These are phyloP conservation scores for Sitodiplosis mosellana DNA, from an alignment of 1,140 invertebrate genomes.

Conservation along the genomic window DNA sequence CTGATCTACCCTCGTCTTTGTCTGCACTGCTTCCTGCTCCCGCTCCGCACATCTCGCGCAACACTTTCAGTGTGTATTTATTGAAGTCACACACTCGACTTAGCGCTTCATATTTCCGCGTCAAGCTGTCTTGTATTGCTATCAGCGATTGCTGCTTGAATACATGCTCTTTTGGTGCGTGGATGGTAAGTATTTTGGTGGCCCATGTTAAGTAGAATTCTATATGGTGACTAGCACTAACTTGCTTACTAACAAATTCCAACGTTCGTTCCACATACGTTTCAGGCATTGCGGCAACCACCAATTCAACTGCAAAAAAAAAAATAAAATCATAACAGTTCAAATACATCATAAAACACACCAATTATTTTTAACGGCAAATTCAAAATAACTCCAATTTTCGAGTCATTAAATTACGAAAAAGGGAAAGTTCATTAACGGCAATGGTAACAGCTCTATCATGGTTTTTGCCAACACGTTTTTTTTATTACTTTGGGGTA, in stretches of 20 bases:
- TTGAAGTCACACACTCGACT: slow-evolving; percentile 47
- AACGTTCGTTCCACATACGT: slow-evolving; percentile 61
- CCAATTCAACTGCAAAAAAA: slow-evolving; percentile 61
- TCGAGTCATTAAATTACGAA: no score
- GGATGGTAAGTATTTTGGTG: slow-evolving; percentile 38
- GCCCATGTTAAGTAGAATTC: slow-evolving; percentile 80
- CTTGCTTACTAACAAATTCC: slow-evolving; percentile 40
- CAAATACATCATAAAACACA: no score
- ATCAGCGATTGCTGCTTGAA: slow-evolving; percentile 43
- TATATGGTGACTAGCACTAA: slow-evolving; percentile 62
- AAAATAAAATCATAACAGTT: no score
- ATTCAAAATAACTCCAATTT: no score
- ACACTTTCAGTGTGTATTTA: slow-evolving; percentile 51
- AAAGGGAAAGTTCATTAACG: no score
- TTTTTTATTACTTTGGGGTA: no score
- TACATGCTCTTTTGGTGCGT: slow-evolving; percentile 29
- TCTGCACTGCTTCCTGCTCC: no score
- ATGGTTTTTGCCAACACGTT: no score
- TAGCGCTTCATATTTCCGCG: slow-evolving; percentile 59
- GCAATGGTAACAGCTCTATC: no score
- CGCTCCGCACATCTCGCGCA: slow-evolving; percentile 27
- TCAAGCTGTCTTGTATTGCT: slow-evolving; percentile 60
- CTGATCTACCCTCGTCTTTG: slow-evolving; percentile 24
- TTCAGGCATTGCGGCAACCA: slow-evolving; percentile 44
- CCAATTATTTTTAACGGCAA: no score